A percentile compares a stretch with the other conserved stretches of the same genome.
phyloP scores from a whole-genome alignment of 2,797 vertebrate genomes.

The Chanos chanos region DNA sequence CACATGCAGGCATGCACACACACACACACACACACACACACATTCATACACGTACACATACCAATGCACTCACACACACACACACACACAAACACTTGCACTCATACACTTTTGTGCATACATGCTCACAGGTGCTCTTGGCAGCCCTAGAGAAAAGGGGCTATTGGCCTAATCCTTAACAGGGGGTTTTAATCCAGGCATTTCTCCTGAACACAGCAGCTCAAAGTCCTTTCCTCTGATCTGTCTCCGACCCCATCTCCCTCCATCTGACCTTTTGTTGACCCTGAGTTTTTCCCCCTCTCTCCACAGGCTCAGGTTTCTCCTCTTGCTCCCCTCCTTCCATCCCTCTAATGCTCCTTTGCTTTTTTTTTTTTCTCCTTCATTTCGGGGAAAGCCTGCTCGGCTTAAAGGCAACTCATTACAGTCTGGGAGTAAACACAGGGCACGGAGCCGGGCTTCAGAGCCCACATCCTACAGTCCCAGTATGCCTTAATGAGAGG shows the following conservation, averaged over 20 bases:
- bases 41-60: slow-evolving; percentile 22
- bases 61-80: slow-evolving; percentile 14
- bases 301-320: not conserved
- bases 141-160: slow-evolving; percentile 17
- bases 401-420: slow-evolving; percentile 34
- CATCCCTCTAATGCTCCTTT: slow-evolving; percentile 4
- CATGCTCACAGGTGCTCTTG: not conserved
- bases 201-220: slow-evolving; percentile 55
- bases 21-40: slow-evolving; percentile 15
- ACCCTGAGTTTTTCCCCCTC: slow-evolving; percentile 6
- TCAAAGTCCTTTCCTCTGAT: too few relatives aligned
- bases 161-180: slow-evolving; percentile 29
- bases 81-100: slow-evolving; percentile 4
- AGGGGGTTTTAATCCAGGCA: slow-evolving; percentile 58
- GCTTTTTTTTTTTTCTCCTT: slow-evolving; percentile 21
- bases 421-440: slow-evolving; percentile 43
- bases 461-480: slow-evolving; percentile 60
- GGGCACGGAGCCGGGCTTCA: slow-evolving; percentile 39
- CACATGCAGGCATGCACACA: slow-evolving; percentile 26
- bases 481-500: slow-evolving; percentile 66
- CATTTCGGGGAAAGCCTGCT: slow-evolving; percentile 44
- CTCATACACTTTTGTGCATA: slow-evolving; percentile 31
- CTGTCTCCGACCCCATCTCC: slow-evolving; percentile 58
- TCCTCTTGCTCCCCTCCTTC: slow-evolving; percentile 11
- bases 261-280: slow-evolving; percentile 59